Evolutionary conservation across 2,797 vertebrate genomes (phyloP), one percentile per base, ranked within the genome.

Genomic region (Sebastiscus albofasciatus): DNA sequence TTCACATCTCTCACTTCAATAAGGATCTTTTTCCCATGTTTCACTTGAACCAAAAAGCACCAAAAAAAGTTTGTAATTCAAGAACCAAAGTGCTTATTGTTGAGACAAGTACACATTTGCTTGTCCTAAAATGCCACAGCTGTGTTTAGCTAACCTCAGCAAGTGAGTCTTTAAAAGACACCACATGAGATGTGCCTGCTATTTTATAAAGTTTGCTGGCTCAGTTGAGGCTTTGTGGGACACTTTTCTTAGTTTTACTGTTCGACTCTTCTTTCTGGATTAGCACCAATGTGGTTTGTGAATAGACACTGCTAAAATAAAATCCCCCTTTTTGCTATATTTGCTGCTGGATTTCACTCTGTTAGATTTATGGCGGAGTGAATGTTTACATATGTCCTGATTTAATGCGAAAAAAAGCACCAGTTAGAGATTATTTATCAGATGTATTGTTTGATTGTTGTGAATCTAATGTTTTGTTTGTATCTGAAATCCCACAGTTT

Each of bases 131-230:
- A 93, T 69, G 87, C 88, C 92, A 94, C 93, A 95, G 93, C 93
- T 94, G 93, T 95, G 93, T 94, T 94, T 93, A 93, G 91, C 93
- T 92, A 91, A 94, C 91, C 94, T 91, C 89, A 92, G 91, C 82
- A 67, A 93, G 91, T 77, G 85, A 89, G 76, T 87, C 90, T 93
- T 92, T 91, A 89, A 89, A 84, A 90, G 89, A 77, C 88, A 85
- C 87, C 93, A 93, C 91, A 91, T 89, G 87, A 92, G 91, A 92
- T 90, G 87, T 65, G 79, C 67, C 85, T 91, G 88, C 93, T 92
- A 90, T 92, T 93, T 92, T 82, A 88, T 73, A 65, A 58, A 61
- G 81, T 88, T 78, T 61, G 61, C 85, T 88, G 87, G 89, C 86
- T 87, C 72, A 72, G 78, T 70, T 71, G 77, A 87, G 88, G 90